Evolutionary conservation across 2,113 vertebrate species (phyloP).

Genomic region (Nycticebus coucang): DNA sequence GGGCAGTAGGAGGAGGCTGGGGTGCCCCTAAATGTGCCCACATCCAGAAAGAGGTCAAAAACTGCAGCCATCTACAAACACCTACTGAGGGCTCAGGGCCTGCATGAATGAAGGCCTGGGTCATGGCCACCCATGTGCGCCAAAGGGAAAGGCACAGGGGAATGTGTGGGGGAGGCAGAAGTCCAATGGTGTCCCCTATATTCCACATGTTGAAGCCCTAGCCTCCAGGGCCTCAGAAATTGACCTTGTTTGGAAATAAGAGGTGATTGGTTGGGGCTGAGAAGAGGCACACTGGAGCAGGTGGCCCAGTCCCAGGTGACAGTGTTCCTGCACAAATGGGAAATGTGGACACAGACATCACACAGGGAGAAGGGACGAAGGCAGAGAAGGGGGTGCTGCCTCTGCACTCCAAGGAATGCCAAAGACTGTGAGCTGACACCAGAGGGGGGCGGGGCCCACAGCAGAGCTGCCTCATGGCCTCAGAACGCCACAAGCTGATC

Average conservation of each 20-base stretch:
- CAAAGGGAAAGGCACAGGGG: background rate
- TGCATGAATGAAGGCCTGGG: no score
- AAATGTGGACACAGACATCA: background rate
- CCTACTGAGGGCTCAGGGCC: background rate
- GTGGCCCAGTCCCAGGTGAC: background rate
- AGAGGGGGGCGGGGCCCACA: background rate
- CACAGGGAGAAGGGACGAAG: background rate
- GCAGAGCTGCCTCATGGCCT: background rate
- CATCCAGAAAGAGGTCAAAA: no score
- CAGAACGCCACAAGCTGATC: background rate
- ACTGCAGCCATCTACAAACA: background rate
- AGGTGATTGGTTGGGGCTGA: background rate
- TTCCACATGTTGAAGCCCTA: background rate
- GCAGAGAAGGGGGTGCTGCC: background rate
- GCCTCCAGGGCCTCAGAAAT: background rate
- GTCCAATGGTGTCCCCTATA: background rate
- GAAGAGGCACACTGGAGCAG: background rate
- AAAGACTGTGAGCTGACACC: background rate
- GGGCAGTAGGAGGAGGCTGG: background rate
- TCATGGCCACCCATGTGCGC: background rate
- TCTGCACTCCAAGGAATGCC: background rate
- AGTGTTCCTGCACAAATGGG: background rate
- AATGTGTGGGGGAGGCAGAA: background rate
- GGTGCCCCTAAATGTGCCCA: no score
- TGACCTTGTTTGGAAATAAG: background rate